Percentiles rank a stretch among this genome's conserved stretches.
Conservation (phyloP, 1,140 invertebrate genomes). For the honey bee (Apis mellifera) region Amel_HAv3.1 CM009933.2:7580501-7581000, state of each 20-base stretch:
- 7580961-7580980: neutral
- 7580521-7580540: too few species aligned
- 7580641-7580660: too few species aligned
- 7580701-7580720: neutral
- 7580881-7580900: slow-evolving; percentile 43
- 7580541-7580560: neutral
- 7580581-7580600: too few species aligned
- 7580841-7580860: slow-evolving; percentile 50
- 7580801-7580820: slow-evolving; percentile 39
- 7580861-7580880: slow-evolving; percentile 39
- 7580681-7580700: too few species aligned
- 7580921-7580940: slow-evolving; percentile 45
- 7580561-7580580: neutral
- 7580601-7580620: too few species aligned
- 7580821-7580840: slow-evolving; percentile 36
- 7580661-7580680: too few species aligned
- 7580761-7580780: neutral
- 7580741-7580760: neutral
- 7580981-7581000: slow-evolving; percentile 24
- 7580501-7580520: slow-evolving; percentile 10
- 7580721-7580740: too few species aligned
- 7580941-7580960: neutral
- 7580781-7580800: neutral
- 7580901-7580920: slow-evolving; percentile 52
- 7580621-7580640: too few species aligned